Conservation (phyloP, 2,797 vertebrate genomes). For the Pelochelys cantorii region DNA sequence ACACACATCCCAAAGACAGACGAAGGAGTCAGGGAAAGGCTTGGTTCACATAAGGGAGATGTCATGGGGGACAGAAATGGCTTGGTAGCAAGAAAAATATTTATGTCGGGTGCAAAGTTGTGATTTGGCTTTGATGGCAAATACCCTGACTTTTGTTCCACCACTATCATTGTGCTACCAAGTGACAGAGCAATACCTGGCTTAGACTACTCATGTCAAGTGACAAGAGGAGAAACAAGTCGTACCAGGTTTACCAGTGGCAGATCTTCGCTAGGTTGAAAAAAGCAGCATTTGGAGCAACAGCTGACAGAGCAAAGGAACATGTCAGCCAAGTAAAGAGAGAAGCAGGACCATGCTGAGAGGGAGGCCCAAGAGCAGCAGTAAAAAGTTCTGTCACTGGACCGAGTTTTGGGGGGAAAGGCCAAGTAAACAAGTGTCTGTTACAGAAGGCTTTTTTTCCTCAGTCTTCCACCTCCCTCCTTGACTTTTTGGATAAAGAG, state of each 20-base stretch:
- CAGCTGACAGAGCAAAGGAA: neutral
- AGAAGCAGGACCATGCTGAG: neutral
- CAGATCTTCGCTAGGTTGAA: neutral
- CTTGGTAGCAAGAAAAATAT: neutral
- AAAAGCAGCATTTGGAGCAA: neutral
- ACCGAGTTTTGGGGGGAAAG: neutral
- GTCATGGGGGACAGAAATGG: neutral
- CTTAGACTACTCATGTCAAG: neutral
- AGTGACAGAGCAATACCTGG: neutral
- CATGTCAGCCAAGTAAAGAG: neutral
- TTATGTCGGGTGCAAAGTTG: neutral
- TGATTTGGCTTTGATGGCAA: neutral
- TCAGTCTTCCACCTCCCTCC: neutral
- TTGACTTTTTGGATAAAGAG: neutral
- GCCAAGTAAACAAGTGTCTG: neutral
- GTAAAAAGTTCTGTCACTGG: neutral
- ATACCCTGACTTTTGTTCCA: neutral
- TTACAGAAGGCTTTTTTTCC: neutral
- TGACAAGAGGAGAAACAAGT: neutral
- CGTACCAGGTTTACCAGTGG: neutral
- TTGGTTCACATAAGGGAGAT: neutral
- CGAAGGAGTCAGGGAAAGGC: neutral
- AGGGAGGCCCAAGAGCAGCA: neutral
- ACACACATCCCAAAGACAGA: neutral
- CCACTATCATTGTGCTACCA: neutral